Evolutionary conservation across 1,140 invertebrate species (phyloP).

Genomic region (Apis dorsata): DNA sequence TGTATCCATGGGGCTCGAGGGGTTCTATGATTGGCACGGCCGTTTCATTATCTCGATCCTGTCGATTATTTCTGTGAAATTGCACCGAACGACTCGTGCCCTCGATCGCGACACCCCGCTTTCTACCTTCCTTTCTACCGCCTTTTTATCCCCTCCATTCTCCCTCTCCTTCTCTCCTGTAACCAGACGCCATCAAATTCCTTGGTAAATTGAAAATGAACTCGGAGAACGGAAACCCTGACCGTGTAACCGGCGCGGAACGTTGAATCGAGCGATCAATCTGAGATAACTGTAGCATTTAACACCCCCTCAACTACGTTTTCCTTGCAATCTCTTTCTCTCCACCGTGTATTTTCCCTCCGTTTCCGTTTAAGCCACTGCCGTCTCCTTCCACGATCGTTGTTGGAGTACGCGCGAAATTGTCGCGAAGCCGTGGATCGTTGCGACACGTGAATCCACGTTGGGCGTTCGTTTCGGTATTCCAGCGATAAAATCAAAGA

Average conservation of each 20-base stretch:
- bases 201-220: conserved; percentile 68
- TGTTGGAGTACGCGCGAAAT: not conserved
- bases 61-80: conserved; percentile 39
- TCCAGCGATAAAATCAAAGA: conserved; percentile 23
- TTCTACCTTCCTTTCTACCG: not conserved
- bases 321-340: not conserved
- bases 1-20: not conserved
- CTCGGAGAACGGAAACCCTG: conserved; percentile 67
- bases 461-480: not conserved
- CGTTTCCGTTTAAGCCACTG: not conserved
- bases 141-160: not conserved
- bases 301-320: not conserved
- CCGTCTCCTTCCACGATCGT: not conserved
- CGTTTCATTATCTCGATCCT: conserved; percentile 19
- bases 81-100: conserved; percentile 7
- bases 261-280: conserved; percentile 72
- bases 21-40: conserved; percentile 21
- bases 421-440: not conserved
- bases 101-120: not conserved
- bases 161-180: no score
- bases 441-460: not conserved
- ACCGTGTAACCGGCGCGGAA: conserved; percentile 55
- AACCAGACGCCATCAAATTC: not conserved
- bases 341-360: not conserved
- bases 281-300: conserved; percentile 63